Evolutionary conservation across 2,888 invertebrate genomes (phyloP).

Genomic region (Julus scandinavius): DNA sequence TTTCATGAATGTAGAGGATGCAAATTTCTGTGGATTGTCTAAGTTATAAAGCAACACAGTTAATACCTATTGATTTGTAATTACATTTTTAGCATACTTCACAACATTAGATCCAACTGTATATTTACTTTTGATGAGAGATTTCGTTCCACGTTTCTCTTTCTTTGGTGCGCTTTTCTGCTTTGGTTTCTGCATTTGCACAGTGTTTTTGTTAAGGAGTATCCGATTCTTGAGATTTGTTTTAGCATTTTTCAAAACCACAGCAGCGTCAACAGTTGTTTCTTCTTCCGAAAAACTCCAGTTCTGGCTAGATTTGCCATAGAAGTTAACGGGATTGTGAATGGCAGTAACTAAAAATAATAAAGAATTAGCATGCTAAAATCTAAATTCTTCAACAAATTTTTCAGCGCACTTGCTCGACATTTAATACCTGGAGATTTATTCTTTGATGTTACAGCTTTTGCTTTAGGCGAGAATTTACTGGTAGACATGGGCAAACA

Average conservation of each 20-base stretch:
- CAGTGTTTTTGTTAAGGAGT: neutral
- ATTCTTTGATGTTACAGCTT: neutral
- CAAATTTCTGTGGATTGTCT: neutral
- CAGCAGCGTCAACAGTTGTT: neutral
- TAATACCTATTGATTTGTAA: neutral
- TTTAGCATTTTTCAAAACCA: neutral
- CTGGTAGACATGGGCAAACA: neutral
- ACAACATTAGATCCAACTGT: neutral
- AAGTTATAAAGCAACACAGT: neutral
- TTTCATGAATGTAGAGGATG: neutral
- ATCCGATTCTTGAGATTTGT: neutral
- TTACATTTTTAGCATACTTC: neutral
- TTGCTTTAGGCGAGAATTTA: neutral
- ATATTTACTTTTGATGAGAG: neutral
- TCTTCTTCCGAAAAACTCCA: constrained; percentile 1
- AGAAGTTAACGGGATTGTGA: neutral
- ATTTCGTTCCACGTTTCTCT: neutral
- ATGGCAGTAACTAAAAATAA: neutral
- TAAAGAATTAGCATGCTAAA: neutral
- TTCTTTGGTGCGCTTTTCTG: neutral
- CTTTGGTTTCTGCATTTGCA: neutral
- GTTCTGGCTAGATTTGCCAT: neutral
- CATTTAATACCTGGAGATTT: neutral
- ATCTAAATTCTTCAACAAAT: neutral
- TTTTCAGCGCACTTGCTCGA: neutral